Evolutionary conservation across 2,888 invertebrate species (phyloP), one percentile per base, ranked within the genome.

Genomic region (Drosophila bunnanda): DNA sequence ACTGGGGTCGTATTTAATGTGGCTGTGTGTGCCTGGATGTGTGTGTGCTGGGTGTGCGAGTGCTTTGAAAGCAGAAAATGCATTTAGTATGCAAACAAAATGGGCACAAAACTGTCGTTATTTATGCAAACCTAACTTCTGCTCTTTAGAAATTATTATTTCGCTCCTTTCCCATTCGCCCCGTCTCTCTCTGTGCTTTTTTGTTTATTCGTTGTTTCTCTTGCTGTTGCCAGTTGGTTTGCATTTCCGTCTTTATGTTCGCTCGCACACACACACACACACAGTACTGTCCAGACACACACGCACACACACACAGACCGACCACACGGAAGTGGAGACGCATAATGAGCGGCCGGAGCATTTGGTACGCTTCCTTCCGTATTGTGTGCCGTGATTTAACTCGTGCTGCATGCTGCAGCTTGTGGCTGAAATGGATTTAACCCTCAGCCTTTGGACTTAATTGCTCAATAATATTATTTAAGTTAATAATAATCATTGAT

Each of bases 91-190:
- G 80, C 60, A 72, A 80, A 82, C 62, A 78, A 77, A 81, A 86
- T 62, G 81, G 68, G 83, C 69, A 82, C 81, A 86, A 72, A 81
- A 83, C 78, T 86, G 76, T 55, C 73, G 79, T 86, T 84, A 79
- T 80, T 85, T 86, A 88, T 85, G 84, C 86, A 88, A 88, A 83
- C 81, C 75, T 78, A 80, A 83, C 88, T 88, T 85, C 79, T 80
- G 77, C 84, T 77, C 87, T 83, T 86, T 88, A 79, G 78, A 85
- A 85, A 85, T 83, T 86, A 88, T 88, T 84, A 80, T 76, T 88
- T 76, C 50, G 60, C 71, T 62, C 65, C 74, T 58, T 69, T 64
- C 32, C 38, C 48, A 48, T 73, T 62, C 8, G 22, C 25, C 44
- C n/a, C 25, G 25, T 9, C 32, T 32, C 50, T 32, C 30, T 32